Conservation (phyloP, 2,113 vertebrate species). For the Picathartes gymnocephalus region DNA sequence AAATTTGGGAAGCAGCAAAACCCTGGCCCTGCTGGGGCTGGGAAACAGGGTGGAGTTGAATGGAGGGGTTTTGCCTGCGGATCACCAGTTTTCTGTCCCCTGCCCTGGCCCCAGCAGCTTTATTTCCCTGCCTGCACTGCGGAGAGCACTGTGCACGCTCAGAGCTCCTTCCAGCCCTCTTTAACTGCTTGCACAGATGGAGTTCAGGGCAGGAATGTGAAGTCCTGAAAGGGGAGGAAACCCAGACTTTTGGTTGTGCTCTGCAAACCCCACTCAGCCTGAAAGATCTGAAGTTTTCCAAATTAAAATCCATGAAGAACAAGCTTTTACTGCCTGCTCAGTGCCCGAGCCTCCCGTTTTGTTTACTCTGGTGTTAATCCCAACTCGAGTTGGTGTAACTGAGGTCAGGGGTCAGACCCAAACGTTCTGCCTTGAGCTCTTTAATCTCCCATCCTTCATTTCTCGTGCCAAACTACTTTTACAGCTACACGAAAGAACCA, state of each 20-base stretch:
- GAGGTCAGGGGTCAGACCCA: background rate
- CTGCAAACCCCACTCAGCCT: background rate
- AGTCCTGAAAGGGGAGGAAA: background rate
- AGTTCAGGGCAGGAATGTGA: background rate
- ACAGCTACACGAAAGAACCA: background rate
- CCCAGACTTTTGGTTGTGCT: background rate
- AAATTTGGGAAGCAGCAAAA: background rate
- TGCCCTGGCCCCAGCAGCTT: background rate
- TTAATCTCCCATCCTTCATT: constrained; percentile 1
- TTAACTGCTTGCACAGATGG: background rate
- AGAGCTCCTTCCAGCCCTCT: background rate
- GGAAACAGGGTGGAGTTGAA: no score
- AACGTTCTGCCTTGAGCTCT: background rate
- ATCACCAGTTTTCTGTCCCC: background rate
- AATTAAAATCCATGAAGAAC: background rate
- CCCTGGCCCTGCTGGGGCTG: background rate
- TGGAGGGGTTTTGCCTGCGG: background rate
- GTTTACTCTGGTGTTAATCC: background rate
- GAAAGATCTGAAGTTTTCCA: background rate
- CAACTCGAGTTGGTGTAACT: background rate
- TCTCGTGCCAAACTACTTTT: background rate
- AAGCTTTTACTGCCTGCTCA: background rate
- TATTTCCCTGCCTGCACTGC: background rate
- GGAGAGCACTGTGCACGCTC: background rate
- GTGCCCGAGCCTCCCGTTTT: background rate